Percentiles rank a stretch among this genome's conserved stretches.
phyloP scores from a whole-genome alignment of 2,888 invertebrate species.

The Cenopis cana region DNA sequence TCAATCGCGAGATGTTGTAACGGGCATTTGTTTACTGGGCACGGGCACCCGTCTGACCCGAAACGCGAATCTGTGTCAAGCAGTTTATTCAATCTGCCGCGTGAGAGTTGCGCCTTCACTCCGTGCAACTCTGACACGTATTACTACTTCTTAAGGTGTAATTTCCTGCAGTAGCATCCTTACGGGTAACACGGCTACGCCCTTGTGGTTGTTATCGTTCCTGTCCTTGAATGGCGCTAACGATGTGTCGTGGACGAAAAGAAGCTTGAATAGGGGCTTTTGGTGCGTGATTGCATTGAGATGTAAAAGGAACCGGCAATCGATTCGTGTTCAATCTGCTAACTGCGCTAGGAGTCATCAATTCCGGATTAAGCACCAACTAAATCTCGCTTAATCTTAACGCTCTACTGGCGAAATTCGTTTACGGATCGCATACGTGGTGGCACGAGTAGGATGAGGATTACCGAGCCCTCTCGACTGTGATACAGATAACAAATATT shows the following conservation, averaged over 20 bases:
- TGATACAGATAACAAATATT: constrained; percentile 62
- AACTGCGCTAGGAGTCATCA: constrained; percentile 28
- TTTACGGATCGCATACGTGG: constrained; percentile 66
- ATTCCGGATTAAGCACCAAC: constrained; percentile 53
- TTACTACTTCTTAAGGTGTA: constrained; percentile 56
- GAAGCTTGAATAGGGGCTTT: constrained; percentile 28
- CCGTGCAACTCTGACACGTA: constrained; percentile 62
- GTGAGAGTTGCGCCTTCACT: constrained; percentile 61
- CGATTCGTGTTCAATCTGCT: constrained; percentile 28
- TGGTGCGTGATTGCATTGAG: constrained; percentile 26
- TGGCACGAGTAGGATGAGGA: constrained; percentile 66
- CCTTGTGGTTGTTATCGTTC: constrained; percentile 67
- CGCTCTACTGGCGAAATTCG: constrained; percentile 63
- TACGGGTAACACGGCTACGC: constrained; percentile 65
- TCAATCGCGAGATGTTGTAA: constrained; percentile 72
- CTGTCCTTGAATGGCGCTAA: constrained; percentile 73
- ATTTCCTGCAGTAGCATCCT: constrained; percentile 50
- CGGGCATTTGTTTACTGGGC: constrained; percentile 73
- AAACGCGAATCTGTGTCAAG: constrained; percentile 85
- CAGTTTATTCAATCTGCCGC: constrained; percentile 84
- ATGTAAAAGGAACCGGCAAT: constrained; percentile 18
- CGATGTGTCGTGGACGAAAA: constrained; percentile 42
- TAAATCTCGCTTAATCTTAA: constrained; percentile 60
- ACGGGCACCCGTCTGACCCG: constrained; percentile 79
- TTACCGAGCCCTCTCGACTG: constrained; percentile 64